Conservation (phyloP, 2,888 invertebrate species). For the Malthinus seriepunctatus region DNA sequence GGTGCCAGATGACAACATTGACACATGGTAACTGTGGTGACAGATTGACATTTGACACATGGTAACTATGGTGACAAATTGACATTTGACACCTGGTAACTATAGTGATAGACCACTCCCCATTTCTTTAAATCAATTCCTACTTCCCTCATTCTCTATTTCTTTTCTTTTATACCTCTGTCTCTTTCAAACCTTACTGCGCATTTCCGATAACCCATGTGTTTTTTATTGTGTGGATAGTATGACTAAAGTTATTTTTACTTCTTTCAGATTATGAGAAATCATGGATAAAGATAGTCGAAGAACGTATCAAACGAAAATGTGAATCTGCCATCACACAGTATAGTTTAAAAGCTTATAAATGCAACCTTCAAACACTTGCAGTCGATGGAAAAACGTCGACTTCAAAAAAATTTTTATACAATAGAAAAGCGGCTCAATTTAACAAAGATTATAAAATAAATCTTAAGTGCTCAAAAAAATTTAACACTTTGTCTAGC, state of each 20-base stretch:
- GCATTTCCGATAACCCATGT: too few species aligned
- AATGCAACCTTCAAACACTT: slow-evolving; percentile 1
- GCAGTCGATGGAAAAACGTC: neutral
- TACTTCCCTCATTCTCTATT: too few species aligned
- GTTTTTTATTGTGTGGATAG: neutral
- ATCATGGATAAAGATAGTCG: slow-evolving; percentile 66
- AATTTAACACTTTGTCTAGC: neutral
- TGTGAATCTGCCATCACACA: slow-evolving; percentile 56
- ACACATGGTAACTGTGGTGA: too few species aligned
- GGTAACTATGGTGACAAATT: too few species aligned
- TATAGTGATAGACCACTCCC: too few species aligned
- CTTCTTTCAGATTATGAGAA: slow-evolving; percentile 57
- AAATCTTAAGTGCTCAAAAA: neutral
- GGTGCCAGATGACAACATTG: too few species aligned
- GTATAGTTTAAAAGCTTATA: slow-evolving; percentile 49
- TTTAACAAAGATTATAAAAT: neutral
- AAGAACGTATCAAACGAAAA: slow-evolving; percentile 64
- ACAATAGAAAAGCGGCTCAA: neutral
- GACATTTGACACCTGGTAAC: too few species aligned
- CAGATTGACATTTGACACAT: too few species aligned
- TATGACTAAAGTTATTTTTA: neutral
- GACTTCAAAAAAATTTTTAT: neutral
- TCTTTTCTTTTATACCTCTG: too few species aligned
- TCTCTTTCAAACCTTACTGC: too few species aligned
- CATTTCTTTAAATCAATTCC: too few species aligned